Conservation (phyloP, 2,797 vertebrate genomes). For the Picus viridis region DNA sequence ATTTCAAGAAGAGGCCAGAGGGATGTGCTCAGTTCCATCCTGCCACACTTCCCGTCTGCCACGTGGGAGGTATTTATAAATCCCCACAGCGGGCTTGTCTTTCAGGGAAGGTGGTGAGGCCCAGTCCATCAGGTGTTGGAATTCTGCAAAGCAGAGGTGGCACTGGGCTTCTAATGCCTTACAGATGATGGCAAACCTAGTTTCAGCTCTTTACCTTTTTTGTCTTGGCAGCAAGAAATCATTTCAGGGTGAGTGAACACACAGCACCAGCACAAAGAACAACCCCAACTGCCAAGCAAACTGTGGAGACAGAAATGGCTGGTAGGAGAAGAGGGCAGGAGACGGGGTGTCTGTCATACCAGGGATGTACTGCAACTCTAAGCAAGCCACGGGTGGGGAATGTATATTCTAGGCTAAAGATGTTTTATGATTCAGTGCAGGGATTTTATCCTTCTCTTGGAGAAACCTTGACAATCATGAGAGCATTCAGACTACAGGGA, state of each 20-base stretch:
- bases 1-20: not conserved
- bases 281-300: not conserved
- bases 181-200: not conserved
- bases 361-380: not conserved
- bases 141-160: not conserved
- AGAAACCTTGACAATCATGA: not conserved
- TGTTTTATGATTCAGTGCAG: not conserved
- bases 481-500: not conserved
- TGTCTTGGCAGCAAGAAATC: not conserved
- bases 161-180: not conserved
- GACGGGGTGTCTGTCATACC: not conserved
- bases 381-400: not conserved
- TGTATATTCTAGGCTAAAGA: not conserved
- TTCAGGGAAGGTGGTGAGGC: not conserved
- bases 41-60: not conserved
- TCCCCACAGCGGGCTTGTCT: not conserved
- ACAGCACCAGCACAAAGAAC: not conserved
- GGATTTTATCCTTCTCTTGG: not conserved
- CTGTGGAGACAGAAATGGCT: not conserved
- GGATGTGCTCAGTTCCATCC: not conserved
- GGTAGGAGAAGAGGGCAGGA: not conserved
- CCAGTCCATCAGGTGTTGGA: not conserved
- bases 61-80: not conserved
- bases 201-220: not conserved
- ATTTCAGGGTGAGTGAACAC: rapidly evolving